These are phyloP conservation scores for Drosophila recens DNA, from an alignment of 2,888 invertebrate species.

Conservation along the genomic window DNA sequence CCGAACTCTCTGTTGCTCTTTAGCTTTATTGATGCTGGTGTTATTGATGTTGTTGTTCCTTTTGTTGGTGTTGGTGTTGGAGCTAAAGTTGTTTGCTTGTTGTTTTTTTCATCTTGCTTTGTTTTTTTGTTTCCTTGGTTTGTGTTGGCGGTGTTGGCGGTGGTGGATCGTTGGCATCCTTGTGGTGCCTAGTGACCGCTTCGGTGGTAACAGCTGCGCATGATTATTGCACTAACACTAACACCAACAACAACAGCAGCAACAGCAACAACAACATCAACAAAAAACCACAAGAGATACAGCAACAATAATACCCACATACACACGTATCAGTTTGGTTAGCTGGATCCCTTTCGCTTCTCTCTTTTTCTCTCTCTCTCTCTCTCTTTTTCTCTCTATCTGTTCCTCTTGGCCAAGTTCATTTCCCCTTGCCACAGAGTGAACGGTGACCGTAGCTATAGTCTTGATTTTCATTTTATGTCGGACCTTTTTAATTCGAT, in stretches of 20 bases:
- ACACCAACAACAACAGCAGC: conserved; percentile 15
- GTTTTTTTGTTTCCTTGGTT: not conserved
- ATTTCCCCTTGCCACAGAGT: conserved; percentile 10
- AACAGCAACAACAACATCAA: conserved; percentile 4
- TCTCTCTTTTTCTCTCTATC: conserved; percentile 7
- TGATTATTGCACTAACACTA: conserved; percentile 54
- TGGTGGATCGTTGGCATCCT: conserved; percentile 14
- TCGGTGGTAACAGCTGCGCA: conserved; percentile 59
- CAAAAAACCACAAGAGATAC: conserved; percentile 5
- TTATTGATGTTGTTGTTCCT: conserved; percentile 24
- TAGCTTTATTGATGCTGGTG: conserved; percentile 9
- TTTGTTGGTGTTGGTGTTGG: conserved; percentile 16
- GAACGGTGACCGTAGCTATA: conserved; percentile 40
- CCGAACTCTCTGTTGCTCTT: not conserved
- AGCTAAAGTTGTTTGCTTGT: conserved; percentile 7
- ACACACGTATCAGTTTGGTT: conserved; percentile 39
- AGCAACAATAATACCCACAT: conserved; percentile 18
- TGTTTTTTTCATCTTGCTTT: not conserved
- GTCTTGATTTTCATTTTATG: conserved; percentile 63
- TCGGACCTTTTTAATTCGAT: conserved; percentile 71
- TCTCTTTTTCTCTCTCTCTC: conserved; percentile 15
- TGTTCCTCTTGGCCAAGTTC: conserved; percentile 32
- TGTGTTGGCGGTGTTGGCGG: conserved; percentile 8
- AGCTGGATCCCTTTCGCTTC: conserved; percentile 37
- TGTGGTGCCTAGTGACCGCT: conserved; percentile 24